Percentiles rank a stretch among this genome's conserved stretches.
Conservation (phyloP, 2,797 vertebrate species). For the Gastrophryne carolinensis region DNA sequence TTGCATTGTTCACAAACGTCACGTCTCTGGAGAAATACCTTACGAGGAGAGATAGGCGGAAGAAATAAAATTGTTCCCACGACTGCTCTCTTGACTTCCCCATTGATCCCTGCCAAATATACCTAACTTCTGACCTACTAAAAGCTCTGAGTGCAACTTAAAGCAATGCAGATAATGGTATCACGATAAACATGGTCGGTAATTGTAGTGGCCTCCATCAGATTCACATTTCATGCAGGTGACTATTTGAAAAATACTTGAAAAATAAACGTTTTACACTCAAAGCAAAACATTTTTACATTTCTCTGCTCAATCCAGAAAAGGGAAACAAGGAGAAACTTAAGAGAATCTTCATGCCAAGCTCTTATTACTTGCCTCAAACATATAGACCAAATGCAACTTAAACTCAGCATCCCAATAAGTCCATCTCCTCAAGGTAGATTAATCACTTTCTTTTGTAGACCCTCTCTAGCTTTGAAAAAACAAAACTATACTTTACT, state of each 20-base stretch:
- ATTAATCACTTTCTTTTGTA: too few species aligned
- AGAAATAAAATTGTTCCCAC: slow-evolving; percentile 26
- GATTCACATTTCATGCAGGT: slow-evolving; percentile 44
- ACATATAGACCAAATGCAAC: too few species aligned
- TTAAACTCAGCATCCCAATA: too few species aligned
- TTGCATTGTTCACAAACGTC: slow-evolving; percentile 15
- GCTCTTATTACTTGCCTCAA: too few species aligned
- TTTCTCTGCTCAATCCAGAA: too few species aligned
- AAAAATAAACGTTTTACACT: too few species aligned
- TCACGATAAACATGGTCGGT: slow-evolving; percentile 41
- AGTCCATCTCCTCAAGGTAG: too few species aligned
- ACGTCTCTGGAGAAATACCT: slow-evolving; percentile 37
- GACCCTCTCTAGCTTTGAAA: too few species aligned
- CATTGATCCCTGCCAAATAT: slow-evolving; percentile 47
- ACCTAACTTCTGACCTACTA: slow-evolving; percentile 47
- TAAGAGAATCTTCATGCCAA: too few species aligned
- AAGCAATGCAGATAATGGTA: slow-evolving; percentile 33
- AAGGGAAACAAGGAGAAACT: too few species aligned
- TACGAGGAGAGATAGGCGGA: slow-evolving; percentile 9
- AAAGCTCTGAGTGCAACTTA: slow-evolving; percentile 38
- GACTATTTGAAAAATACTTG: slow-evolving; percentile 6
- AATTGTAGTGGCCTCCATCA: slow-evolving; percentile 34
- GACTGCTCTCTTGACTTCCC: slow-evolving; percentile 40
- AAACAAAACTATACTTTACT: too few species aligned
- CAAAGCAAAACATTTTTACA: too few species aligned